Evolutionary conservation across 1,140 invertebrate species (phyloP).

Genomic region (Phenacoccus solenopsis): DNA sequence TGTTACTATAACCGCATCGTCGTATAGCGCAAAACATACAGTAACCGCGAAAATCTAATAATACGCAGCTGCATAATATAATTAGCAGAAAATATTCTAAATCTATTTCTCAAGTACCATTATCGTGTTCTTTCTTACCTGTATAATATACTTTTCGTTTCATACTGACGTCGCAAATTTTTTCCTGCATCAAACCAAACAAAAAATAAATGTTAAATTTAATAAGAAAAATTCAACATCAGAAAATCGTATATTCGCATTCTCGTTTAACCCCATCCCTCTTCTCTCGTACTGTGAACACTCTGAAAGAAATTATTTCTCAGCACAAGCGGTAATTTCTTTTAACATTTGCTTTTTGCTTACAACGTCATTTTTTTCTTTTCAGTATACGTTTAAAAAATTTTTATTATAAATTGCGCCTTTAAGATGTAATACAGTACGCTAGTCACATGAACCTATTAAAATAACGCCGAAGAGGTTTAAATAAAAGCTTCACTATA

Average conservation of each 20-base stretch:
- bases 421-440: neutral
- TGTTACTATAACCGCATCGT: too few relatives aligned
- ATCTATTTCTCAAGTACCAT: too few relatives aligned
- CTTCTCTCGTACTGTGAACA: neutral
- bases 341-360: too few relatives aligned
- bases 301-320: neutral
- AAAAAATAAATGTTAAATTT: neutral
- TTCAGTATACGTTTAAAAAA: neutral
- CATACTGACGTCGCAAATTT: constrained; percentile 11
- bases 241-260: too few relatives aligned
- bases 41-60: too few relatives aligned
- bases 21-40: too few relatives aligned
- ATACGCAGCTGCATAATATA: too few relatives aligned
- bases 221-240: neutral
- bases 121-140: too few relatives aligned
- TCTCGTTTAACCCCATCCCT: neutral
- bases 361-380: too few relatives aligned
- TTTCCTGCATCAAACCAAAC: neutral
- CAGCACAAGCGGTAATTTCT: neutral
- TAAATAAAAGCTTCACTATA: neutral
- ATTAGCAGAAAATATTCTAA: too few relatives aligned
- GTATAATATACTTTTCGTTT: constrained; percentile 7
- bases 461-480: neutral
- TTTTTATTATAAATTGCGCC: neutral
- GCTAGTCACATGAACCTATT: neutral